Base-by-base conservation (phyloP, 2,888 invertebrate species). In the Galerucella calmariensis region DNA sequence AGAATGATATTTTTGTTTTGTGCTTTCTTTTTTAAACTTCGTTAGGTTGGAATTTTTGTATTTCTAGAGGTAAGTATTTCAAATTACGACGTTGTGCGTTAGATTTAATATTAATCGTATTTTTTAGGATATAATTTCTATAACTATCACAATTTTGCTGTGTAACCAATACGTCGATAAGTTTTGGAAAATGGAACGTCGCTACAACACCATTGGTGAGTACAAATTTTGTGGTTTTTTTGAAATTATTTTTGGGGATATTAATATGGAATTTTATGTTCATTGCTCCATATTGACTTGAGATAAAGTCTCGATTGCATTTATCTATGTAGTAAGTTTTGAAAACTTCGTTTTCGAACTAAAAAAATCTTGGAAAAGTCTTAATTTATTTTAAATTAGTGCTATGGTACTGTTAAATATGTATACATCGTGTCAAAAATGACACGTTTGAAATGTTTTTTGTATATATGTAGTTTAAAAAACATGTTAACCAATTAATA, bases 131-230 rank as follows among this genome's bases (percentile, higher is more conserved):
- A 20, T 20, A 16, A 12, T 65, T 65, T 20, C 20, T 62, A 62
- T 44, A 46, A 44, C 16, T 65, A 65, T 65, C 63, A 65, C 63
- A 65, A 14, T 65, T 44, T 65, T 65, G 63, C 63, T 44, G 63
- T 65, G 63, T 65, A 65, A 65, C 63, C 12, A 27, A 65, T 65
- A 46, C 35, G 63, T 65, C 63, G 10, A 46, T 12, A 62, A 62
- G 41, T n/a, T 62, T 62, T 62, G 62, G 62, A 62, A 35, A 35
- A 62, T 10, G 8, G 62, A n/a, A 35, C 62, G 1, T 20, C 62
- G n/a, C n/a, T 12, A 27, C 61, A 27, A 41, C 16, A 16, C 35
- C n/a, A 41, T 16, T 41, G 62, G 62, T 62, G 41, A 62, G 62
- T 62, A 16, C 27, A 10, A 59, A 4, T 59, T 9, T 62, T 9